phyloP scores from a whole-genome alignment of 1,140 invertebrate genomes.

The Drosophila grimshawi region DNA sequence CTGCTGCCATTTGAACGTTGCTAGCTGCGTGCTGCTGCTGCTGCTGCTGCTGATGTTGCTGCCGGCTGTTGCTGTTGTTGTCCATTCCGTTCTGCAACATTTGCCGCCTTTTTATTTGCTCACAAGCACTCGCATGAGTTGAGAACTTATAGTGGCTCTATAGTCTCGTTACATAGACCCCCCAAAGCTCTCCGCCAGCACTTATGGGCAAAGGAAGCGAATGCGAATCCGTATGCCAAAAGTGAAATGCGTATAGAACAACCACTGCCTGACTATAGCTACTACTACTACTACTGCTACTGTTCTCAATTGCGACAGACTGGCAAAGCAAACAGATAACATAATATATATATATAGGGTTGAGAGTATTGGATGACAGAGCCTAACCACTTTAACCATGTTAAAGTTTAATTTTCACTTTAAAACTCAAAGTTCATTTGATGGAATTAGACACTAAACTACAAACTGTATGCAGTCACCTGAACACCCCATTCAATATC shows the following conservation, averaged over 20 bases:
- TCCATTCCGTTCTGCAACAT: constrained; percentile 66
- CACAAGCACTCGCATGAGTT: constrained; percentile 28
- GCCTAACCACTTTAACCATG: too few relatives aligned
- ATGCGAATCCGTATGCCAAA: constrained; percentile 15
- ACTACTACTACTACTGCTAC: too few relatives aligned
- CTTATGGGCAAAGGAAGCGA: constrained; percentile 29
- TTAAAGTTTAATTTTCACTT: too few relatives aligned
- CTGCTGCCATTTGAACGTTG: background rate
- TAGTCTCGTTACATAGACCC: constrained; percentile 32
- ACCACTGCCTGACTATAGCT: too few relatives aligned
- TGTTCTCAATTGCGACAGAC: too few relatives aligned
- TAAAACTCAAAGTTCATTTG: too few relatives aligned
- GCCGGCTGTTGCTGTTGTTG: constrained; percentile 1
- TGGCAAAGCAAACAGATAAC: too few relatives aligned
- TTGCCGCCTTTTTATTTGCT: constrained; percentile 69
- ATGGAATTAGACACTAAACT: too few relatives aligned
- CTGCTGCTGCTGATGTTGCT: background rate
- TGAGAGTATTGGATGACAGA: too few relatives aligned
- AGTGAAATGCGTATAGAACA: background rate
- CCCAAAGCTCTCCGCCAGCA: constrained; percentile 13
- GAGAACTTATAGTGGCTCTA: constrained; percentile 39
- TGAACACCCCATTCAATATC: too few relatives aligned
- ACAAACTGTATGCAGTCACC: too few relatives aligned
- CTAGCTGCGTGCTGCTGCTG: constrained; percentile 7
- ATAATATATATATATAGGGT: too few relatives aligned